Percentiles rank a stretch among this genome's conserved stretches.
These are phyloP conservation scores for Drosophila funebris DNA, from an alignment of 1,140 invertebrate genomes.

Conservation along the genomic window DNA sequence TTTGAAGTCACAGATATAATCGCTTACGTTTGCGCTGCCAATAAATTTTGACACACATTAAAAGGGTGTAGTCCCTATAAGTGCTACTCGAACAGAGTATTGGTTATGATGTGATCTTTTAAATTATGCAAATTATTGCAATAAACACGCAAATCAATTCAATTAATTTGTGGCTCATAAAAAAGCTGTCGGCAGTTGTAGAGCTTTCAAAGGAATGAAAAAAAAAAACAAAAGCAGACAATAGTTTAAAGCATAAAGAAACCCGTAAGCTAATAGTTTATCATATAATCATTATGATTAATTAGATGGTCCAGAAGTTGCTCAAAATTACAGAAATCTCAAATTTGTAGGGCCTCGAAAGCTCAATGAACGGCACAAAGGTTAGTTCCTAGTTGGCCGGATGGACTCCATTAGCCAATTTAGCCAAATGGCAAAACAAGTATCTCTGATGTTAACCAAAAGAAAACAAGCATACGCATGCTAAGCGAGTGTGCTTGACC, in stretches of 20 bases:
- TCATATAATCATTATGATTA: constrained; percentile 4
- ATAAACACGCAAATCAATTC: constrained; percentile 14
- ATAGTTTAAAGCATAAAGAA: not conserved
- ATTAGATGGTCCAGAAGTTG: constrained; percentile 11
- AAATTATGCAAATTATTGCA: constrained; percentile 12
- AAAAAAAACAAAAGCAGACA: not conserved
- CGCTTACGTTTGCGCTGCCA: not conserved
- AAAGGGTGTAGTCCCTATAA: constrained; percentile 1
- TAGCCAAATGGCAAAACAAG: constrained; percentile 8
- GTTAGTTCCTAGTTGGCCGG: not conserved
- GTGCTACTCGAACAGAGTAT: not conserved
- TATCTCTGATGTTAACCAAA: constrained; percentile 12
- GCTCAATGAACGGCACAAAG: constrained; percentile 24
- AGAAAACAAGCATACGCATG: not conserved
- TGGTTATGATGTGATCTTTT: not conserved
- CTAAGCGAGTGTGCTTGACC: not conserved
- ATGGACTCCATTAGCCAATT: not conserved
- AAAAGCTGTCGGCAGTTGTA: constrained; percentile 11
- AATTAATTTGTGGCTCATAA: constrained; percentile 18
- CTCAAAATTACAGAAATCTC: not conserved
- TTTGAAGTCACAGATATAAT: not conserved
- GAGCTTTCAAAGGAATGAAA: constrained; percentile 21
- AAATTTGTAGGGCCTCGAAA: constrained; percentile 2
- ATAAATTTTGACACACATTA: not conserved
- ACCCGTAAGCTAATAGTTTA: constrained; percentile 14